A percentile compares a stretch with the other conserved stretches of the same genome.
Conservation (phyloP, 2,797 vertebrate species). For the Gallinago stenura region DNA sequence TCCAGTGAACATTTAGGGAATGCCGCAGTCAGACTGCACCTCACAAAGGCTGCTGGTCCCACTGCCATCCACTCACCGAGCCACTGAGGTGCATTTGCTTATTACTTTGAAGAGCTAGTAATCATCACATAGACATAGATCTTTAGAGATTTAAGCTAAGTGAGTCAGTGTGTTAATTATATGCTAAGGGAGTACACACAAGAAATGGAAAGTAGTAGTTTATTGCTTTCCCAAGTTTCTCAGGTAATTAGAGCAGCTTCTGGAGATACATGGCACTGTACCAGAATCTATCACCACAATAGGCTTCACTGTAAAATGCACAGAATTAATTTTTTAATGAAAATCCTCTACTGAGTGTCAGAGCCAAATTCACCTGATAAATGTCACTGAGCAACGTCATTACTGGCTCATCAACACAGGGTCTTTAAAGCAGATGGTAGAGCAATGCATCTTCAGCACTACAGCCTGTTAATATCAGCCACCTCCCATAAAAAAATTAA, state of each 20-base stretch:
- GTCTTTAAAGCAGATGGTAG: slow-evolving; percentile 78
- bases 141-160: slow-evolving; percentile 73
- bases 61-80: neutral
- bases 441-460: slow-evolving; percentile 69
- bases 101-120: slow-evolving; percentile 62
- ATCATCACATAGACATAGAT: slow-evolving; percentile 61
- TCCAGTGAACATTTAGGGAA: neutral
- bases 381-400: slow-evolving; percentile 80
- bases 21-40: neutral
- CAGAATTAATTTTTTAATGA: slow-evolving; percentile 81
- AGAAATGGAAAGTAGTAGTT: slow-evolving; percentile 78
- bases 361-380: slow-evolving; percentile 77
- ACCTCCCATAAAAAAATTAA: slow-evolving; percentile 81
- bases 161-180: slow-evolving; percentile 78
- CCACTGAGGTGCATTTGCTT: slow-evolving; percentile 42
- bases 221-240: slow-evolving; percentile 79
- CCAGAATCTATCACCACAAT: slow-evolving; percentile 80
- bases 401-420: slow-evolving; percentile 76
- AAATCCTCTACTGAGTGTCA: slow-evolving; percentile 71
- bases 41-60: neutral
- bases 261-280: slow-evolving; percentile 69
- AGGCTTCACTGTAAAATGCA: slow-evolving; percentile 70
- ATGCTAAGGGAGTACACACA: slow-evolving; percentile 73
- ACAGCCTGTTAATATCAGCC: slow-evolving; percentile 78
- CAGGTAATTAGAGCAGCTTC: slow-evolving; percentile 79